Evolutionary conservation across 2,113 vertebrate species (phyloP).

Genomic region (Anseranas semipalmata): DNA sequence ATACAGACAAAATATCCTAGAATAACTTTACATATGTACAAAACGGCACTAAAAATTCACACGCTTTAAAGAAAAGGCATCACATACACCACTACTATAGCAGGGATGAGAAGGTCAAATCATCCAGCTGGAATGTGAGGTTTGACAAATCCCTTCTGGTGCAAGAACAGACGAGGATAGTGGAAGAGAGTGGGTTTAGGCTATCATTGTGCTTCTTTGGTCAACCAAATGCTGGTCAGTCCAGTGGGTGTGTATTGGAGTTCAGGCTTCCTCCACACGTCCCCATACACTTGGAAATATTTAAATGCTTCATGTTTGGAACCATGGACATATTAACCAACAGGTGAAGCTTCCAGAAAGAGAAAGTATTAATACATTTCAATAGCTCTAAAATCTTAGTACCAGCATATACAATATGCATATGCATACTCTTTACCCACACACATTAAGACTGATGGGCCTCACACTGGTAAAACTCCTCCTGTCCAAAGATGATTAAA

Average conservation of each 20-base stretch:
- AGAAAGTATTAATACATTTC: not conserved
- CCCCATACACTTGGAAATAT: not conserved
- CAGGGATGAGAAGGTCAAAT: not conserved
- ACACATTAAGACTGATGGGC: not conserved
- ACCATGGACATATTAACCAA: not conserved
- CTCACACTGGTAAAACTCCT: not conserved
- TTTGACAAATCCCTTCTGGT: not conserved
- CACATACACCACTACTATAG: not conserved
- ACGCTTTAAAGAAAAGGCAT: not conserved
- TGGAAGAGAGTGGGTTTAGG: not conserved
- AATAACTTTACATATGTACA: not conserved
- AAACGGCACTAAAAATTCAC: not conserved
- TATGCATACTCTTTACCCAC: fast-evolving
- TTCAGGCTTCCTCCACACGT: not conserved
- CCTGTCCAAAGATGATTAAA: not conserved
- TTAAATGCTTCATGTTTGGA: not conserved
- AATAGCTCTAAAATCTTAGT: not conserved
- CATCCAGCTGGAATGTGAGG: not conserved
- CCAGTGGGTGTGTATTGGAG: not conserved
- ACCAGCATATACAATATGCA: not conserved
- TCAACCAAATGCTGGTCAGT: not conserved
- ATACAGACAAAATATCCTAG: not conserved
- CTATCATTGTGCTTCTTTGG: not conserved
- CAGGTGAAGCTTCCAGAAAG: not conserved
- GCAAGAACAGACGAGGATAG: not conserved